phyloP scores from a whole-genome alignment of 2,888 invertebrate species.

The Coleophora flavipennella region DNA sequence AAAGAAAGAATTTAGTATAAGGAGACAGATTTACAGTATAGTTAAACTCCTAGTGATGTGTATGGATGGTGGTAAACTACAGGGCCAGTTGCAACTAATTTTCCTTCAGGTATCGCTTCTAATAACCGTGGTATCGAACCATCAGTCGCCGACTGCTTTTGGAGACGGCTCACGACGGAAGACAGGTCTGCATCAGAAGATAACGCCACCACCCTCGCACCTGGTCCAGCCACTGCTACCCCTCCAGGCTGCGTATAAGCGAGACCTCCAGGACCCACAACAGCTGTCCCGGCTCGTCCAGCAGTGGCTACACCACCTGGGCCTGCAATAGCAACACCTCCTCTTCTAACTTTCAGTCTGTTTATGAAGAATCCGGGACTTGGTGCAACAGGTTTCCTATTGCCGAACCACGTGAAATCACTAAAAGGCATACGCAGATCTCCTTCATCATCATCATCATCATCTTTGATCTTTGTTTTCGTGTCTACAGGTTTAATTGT shows the following conservation, averaged over 20 bases:
- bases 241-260: constrained; percentile 84
- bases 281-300: constrained; percentile 84
- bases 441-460: constrained; percentile 26
- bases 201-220: constrained; percentile 79
- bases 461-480: constrained; percentile 26
- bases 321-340: constrained; percentile 86
- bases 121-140: constrained; percentile 48
- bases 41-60: constrained; percentile 22
- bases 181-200: constrained; percentile 75
- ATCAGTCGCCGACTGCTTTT: constrained; percentile 39
- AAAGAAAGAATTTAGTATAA: no score
- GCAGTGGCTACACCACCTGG: constrained; percentile 88
- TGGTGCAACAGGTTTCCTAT: constrained; percentile 42
- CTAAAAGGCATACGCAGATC: constrained; percentile 38
- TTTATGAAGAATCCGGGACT: constrained; percentile 79
- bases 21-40: constrained; percentile 5
- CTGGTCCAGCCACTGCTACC: constrained; percentile 82
- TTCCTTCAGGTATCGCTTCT: constrained; percentile 75
- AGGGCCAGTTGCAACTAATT: constrained; percentile 81
- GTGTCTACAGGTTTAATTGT: constrained; percentile 20
- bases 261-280: constrained; percentile 84
- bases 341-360: constrained; percentile 78
- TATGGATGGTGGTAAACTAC: constrained; percentile 77
- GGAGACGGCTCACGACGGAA: constrained; percentile 59
- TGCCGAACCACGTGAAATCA: constrained; percentile 37